Conservation (phyloP, 2,888 invertebrate genomes). For the Tipula vernalis region DNA sequence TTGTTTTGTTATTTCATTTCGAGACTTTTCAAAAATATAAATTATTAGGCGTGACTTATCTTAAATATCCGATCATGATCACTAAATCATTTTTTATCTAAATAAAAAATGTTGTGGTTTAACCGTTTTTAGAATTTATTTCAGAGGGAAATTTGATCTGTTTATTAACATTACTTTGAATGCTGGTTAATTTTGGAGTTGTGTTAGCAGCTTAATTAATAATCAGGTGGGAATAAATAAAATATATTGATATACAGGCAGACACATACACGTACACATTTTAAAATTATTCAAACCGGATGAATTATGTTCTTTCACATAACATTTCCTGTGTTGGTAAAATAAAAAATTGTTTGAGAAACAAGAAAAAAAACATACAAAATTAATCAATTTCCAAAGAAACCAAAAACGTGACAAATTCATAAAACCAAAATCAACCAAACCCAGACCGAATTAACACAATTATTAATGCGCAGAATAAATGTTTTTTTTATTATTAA, state of each 20-base stretch:
- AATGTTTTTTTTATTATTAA: neutral
- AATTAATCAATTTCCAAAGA: neutral
- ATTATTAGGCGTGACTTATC: constrained; percentile 7
- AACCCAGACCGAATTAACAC: neutral
- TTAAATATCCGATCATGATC: neutral
- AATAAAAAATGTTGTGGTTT: neutral
- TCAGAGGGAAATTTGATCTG: neutral
- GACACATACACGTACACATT: neutral
- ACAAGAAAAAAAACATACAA: neutral
- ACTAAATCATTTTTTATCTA: constrained; percentile 1
- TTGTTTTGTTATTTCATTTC: neutral
- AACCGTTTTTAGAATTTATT: neutral
- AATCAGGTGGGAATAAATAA: neutral
- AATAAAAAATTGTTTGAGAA: neutral
- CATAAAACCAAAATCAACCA: neutral
- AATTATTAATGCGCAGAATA: neutral
- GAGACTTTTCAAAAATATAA: neutral
- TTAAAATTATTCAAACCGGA: neutral
- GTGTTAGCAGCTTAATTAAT: neutral
- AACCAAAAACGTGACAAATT: neutral
- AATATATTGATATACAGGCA: neutral
- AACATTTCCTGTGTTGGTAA: neutral
- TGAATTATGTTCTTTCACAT: neutral
- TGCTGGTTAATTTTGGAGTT: neutral
- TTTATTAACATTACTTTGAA: neutral